phyloP scores from a whole-genome alignment of 2,888 invertebrate species.

The Trissolcus japonicus region DNA sequence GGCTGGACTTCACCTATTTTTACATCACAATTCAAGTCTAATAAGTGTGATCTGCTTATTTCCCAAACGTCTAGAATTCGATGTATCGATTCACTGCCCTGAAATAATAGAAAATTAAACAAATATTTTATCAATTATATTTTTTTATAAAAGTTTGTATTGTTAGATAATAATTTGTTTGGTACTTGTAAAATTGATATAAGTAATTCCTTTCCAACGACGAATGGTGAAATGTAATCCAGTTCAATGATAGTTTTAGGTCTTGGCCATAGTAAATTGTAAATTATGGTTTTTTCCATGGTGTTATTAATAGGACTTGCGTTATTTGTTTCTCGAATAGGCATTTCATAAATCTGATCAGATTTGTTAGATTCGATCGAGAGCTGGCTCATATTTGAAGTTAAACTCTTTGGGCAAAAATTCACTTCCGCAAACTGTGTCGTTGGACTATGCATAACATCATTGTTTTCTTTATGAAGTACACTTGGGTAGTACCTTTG shows the following conservation, averaged over 20 bases:
- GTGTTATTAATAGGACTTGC: constrained; percentile 66
- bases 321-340: constrained; percentile 63
- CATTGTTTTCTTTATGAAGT: constrained; percentile 66
- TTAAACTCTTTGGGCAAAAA: constrained; percentile 67
- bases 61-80: constrained; percentile 78
- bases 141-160: not conserved
- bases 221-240: constrained; percentile 75
- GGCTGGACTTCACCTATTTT: constrained; percentile 76
- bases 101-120: not conserved
- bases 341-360: constrained; percentile 69
- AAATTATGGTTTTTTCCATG: constrained; percentile 66
- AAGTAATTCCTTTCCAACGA: constrained; percentile 75
- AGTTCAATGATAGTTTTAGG: constrained; percentile 79
- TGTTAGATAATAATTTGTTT: not conserved
- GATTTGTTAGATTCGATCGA: constrained; percentile 72
- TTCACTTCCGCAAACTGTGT: constrained; percentile 66
- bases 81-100: constrained; percentile 73
- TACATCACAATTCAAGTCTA: constrained; percentile 76
- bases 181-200: constrained; percentile 76
- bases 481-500: constrained; percentile 67
- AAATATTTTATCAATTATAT: constrained; percentile 8
- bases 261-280: constrained; percentile 79
- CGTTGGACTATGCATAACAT: constrained; percentile 68
- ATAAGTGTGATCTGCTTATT: constrained; percentile 75
- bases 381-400: constrained; percentile 71